Percentiles rank a stretch among this genome's conserved stretches.
Evolutionary conservation across 2,888 invertebrate genomes (phyloP).

Genomic region (Eilema depressum): DNA sequence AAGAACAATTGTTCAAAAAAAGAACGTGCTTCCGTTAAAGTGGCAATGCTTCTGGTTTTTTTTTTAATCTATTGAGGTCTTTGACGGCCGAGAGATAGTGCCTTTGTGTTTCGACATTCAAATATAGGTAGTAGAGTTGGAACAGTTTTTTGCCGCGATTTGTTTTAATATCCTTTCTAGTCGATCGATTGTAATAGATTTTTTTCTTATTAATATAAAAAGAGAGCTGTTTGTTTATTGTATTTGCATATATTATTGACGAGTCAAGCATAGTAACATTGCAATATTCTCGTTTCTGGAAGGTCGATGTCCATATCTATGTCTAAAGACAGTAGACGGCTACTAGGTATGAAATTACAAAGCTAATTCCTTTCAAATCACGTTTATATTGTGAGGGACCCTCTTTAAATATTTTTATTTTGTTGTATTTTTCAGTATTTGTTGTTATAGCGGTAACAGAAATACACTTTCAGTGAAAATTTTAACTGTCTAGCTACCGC

Average conservation of each 20-base stretch:
- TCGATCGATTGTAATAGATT: background rate
- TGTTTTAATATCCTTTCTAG: constrained; percentile 15
- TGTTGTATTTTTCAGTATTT: too few species aligned
- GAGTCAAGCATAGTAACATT: too few species aligned
- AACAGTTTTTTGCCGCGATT: constrained; percentile 10
- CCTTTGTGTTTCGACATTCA: constrained; percentile 40
- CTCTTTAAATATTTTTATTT: too few species aligned
- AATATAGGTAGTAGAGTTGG: constrained; percentile 16
- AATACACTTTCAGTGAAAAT: too few species aligned
- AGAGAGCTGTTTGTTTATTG: background rate
- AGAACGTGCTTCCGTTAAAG: constrained; percentile 83
- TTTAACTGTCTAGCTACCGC: too few species aligned
- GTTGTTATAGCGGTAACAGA: too few species aligned
- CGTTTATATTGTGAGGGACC: too few species aligned
- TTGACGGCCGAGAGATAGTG: constrained; percentile 56
- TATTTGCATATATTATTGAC: background rate
- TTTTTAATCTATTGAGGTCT: constrained; percentile 60
- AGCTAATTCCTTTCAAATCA: too few species aligned
- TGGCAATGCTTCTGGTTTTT: constrained; percentile 77
- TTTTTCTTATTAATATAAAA: background rate
- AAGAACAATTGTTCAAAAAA: constrained; percentile 76
- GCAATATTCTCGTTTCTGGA: too few species aligned
- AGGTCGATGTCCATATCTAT: too few species aligned
- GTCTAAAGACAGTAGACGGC: too few species aligned
- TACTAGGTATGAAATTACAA: too few species aligned